Base-by-base conservation (phyloP, 2,888 invertebrate species). In the Argyra leucocephala region DNA sequence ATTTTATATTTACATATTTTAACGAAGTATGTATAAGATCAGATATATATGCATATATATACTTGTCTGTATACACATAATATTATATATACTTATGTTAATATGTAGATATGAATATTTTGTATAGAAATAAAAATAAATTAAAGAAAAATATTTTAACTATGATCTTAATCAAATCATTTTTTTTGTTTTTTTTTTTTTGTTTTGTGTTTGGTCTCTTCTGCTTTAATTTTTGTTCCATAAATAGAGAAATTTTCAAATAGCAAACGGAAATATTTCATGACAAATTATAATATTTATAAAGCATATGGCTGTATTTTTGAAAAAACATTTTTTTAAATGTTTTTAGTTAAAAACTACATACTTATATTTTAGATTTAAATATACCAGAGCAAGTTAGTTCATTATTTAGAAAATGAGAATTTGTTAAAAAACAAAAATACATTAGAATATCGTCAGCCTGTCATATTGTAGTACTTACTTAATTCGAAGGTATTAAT, bases 261-360 rank as follows among this genome's bases (percentile, higher is more conserved):
- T n/a, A 48, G 18, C 48, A 48, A 48, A 48, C 48, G 48, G 48
- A 48, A 48, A 48, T 48, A 48, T 48, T 48, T 48, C 48, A 48
- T 48, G 48, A 48, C 48, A 48, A 48, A 48, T 48, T 48, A 48
- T 48, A 48, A 48, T 48, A 48, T 18, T 15, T 48, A 48, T 48
- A 15, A 48, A 18, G 48, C 48, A 48, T 48, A 48, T 48, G 15
- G 15, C 18, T 12, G 7, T 3, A 2, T 18, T 48, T 48, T 48
- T 48, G 31, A n/a, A 10, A 31, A 31, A 10, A 48, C 12, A 48
- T 48, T 31, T 31, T 26, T 31, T 31, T 31, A 12, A 26, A 7
- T 26, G 7, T 37, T 37, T 37, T 37, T 37, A 9, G 3, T 37
- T n/a, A n/a, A n/a, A n/a, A n/a, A n/a, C n/a, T n/a, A n/a, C n/a